phyloP scores from a whole-genome alignment of 1,140 invertebrate genomes.

The Callitettix versicolor region DNA sequence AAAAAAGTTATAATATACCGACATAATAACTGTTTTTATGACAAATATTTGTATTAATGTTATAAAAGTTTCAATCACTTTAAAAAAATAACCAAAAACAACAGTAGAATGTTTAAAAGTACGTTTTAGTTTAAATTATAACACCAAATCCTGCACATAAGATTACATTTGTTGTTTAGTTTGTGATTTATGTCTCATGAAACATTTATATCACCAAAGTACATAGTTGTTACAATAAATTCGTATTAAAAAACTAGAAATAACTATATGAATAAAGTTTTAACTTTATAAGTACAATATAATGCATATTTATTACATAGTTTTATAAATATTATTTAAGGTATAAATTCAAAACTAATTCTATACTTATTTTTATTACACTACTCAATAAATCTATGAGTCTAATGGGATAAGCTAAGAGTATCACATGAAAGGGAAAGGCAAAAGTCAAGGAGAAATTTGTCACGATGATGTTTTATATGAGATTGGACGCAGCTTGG shows the following conservation, averaged over 20 bases:
- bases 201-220: too few relatives aligned
- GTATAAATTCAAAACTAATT: neutral
- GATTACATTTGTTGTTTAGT: too few relatives aligned
- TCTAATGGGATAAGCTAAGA: neutral
- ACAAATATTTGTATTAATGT: too few relatives aligned
- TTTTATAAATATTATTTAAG: neutral
- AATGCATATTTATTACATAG: neutral
- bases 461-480: neutral
- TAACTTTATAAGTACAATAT: neutral
- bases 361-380: neutral
- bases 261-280: neutral
- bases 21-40: too few relatives aligned
- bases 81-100: too few relatives aligned
- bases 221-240: neutral
- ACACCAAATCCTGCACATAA: too few relatives aligned
- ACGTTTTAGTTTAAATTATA: too few relatives aligned
- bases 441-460: neutral
- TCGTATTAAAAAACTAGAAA: neutral
- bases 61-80: too few relatives aligned
- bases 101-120: too few relatives aligned
- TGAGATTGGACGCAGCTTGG: neutral
- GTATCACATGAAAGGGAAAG: conserved; percentile 11
- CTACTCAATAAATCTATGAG: neutral
- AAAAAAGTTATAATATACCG: too few relatives aligned
- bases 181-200: too few relatives aligned